Evolutionary conservation across 2,113 vertebrate species (phyloP).

Genomic region (Cyprinodon tularosa): DNA sequence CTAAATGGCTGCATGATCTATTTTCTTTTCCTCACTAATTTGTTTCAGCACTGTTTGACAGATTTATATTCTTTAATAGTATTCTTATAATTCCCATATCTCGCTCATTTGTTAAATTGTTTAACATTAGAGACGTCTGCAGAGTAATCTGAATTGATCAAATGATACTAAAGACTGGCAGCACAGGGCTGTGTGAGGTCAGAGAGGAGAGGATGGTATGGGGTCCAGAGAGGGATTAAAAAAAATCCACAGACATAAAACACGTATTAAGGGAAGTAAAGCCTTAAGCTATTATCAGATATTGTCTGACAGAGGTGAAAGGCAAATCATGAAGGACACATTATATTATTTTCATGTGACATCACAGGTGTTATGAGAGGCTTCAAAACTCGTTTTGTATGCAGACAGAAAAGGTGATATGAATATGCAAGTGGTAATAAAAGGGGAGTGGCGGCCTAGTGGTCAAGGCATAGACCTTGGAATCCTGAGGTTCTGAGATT

Average conservation of each 20-base stretch:
- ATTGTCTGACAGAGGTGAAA: constrained; percentile 58
- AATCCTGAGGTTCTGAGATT: too few relatives aligned
- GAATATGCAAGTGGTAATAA: constrained; percentile 30
- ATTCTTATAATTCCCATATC: too few relatives aligned
- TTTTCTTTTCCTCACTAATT: background rate
- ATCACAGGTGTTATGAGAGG: constrained; percentile 44
- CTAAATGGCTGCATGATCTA: background rate
- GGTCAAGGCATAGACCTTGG: too few relatives aligned
- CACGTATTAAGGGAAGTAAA: constrained; percentile 59
- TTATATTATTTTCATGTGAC: constrained; percentile 49
- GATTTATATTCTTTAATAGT: background rate
- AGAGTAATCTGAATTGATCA: constrained; percentile 35
- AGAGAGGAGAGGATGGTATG: background rate
- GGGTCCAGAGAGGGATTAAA: constrained; percentile 17
- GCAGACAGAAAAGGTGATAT: constrained; percentile 17
- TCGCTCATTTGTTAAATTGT: background rate
- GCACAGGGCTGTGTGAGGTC: constrained; percentile 13
- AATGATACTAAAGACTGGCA: constrained; percentile 40
- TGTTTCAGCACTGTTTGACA: background rate
- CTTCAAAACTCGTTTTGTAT: constrained; percentile 33
- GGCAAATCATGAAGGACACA: constrained; percentile 46
- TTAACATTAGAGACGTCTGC: constrained; percentile 38
- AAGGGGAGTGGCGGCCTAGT: background rate
- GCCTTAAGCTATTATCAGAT: constrained; percentile 61
- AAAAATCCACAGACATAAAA: constrained; percentile 40